Conservation (phyloP, 2,797 vertebrate genomes). For the Syncerus caffer region DNA sequence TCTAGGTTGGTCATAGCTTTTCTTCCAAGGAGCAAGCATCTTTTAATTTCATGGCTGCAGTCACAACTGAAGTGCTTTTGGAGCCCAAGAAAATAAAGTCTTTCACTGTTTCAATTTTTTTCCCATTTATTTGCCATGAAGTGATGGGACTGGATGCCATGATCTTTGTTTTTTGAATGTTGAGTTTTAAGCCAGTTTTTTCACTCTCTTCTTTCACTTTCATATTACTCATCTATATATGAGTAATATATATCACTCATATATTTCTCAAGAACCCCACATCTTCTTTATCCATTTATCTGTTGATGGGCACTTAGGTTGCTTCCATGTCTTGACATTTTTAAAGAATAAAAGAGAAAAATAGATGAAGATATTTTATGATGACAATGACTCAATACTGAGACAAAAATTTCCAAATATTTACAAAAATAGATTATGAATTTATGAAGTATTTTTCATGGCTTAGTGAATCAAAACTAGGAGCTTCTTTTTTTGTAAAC, state of each 20-base stretch:
- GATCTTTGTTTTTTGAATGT: not conserved
- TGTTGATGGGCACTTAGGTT: not conserved
- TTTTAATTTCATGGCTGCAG: not conserved
- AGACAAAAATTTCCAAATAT: not conserved
- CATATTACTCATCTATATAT: not conserved
- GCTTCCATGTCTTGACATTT: not conserved
- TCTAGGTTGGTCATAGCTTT: not conserved
- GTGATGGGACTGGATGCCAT: not conserved
- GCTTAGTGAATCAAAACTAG: not conserved
- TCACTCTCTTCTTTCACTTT: not conserved
- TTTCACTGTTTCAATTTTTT: not conserved
- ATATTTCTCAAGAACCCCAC: no score
- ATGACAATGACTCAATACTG: not conserved
- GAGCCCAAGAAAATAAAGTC: not conserved
- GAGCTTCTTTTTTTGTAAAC: not conserved
- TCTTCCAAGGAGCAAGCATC: not conserved
- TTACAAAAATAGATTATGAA: not conserved
- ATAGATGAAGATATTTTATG: not conserved
- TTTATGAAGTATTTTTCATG: conserved; percentile 14
- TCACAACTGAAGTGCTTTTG: not conserved
- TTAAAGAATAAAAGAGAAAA: not conserved
- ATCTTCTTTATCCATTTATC: not conserved
- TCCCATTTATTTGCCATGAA: not conserved
- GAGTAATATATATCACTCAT: no score
- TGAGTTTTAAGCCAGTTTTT: not conserved